phyloP scores from a whole-genome alignment of 2,888 invertebrate genomes.

The Vesta saturnalis region DNA sequence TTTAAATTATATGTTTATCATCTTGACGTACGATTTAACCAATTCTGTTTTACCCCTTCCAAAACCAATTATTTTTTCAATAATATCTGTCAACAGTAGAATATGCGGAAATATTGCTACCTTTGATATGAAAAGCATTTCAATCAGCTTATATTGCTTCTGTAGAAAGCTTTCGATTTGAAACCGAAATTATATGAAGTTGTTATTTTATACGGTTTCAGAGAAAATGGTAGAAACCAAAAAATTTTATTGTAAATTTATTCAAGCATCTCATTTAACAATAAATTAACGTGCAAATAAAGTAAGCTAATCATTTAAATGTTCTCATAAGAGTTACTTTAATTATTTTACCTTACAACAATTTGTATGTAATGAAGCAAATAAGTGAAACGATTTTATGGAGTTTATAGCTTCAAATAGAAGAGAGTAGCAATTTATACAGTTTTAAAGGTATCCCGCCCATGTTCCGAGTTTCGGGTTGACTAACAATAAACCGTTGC shows the following conservation, averaged over 20 bases:
- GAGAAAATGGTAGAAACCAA: not conserved
- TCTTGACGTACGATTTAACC: constrained; percentile 6
- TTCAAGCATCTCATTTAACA: too few species aligned
- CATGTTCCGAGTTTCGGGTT: constrained; percentile 53
- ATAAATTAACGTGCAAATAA: too few species aligned
- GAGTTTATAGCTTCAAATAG: constrained; percentile 20
- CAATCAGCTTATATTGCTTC: constrained; percentile 38
- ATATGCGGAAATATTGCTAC: constrained; percentile 36
- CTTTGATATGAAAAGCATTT: constrained; percentile 39
- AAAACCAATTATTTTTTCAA: constrained; percentile 38
- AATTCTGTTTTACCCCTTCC: constrained; percentile 31
- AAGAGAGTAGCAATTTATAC: constrained; percentile 44
- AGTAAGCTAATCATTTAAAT: too few species aligned
- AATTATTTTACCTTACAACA: not conserved
- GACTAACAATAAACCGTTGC: constrained; percentile 57
- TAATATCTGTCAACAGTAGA: constrained; percentile 39
- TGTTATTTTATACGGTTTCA: constrained; percentile 25
- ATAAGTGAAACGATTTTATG: constrained; percentile 17
- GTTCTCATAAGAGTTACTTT: too few species aligned
- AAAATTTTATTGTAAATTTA: too few species aligned
- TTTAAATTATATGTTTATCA: not conserved
- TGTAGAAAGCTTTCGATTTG: constrained; percentile 30
- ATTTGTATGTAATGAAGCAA: not conserved
- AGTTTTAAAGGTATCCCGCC: constrained; percentile 51
- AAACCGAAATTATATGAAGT: constrained; percentile 31